Conservation (phyloP, 2,113 vertebrate species). For the Diadophis punctatus region DNA sequence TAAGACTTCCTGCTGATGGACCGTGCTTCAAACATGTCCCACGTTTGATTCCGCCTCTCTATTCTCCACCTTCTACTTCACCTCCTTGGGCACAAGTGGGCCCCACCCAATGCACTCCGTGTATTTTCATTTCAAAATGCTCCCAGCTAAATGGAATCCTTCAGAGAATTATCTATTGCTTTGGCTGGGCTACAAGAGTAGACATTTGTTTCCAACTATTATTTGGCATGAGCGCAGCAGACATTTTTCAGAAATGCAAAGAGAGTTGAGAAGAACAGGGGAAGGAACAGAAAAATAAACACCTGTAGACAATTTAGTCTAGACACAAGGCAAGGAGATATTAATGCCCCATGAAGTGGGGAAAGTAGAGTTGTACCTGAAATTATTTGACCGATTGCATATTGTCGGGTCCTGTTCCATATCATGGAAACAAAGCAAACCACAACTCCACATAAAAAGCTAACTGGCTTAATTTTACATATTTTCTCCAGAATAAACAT, state of each 20-base stretch:
- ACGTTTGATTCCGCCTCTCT: background rate
- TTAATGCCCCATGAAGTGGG: background rate
- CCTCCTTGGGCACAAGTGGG: slow-evolving; percentile 19
- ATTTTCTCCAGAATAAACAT: background rate
- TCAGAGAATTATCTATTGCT: slow-evolving; percentile 21
- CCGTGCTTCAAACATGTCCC: background rate
- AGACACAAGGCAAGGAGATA: background rate
- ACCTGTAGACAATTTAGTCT: background rate
- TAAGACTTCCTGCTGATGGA: slow-evolving; percentile 25
- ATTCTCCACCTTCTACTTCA: slow-evolving; percentile 19
- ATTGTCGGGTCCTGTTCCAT: background rate
- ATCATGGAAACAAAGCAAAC: background rate
- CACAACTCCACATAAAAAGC: background rate
- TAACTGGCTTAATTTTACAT: background rate
- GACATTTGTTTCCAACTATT: slow-evolving; percentile 37
- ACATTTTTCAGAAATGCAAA: background rate
- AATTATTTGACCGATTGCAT: background rate
- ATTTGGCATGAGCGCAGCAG: slow-evolving; percentile 7
- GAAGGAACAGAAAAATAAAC: slow-evolving; percentile 11
- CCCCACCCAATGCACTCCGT: slow-evolving; percentile 55
- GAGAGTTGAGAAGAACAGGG: background rate
- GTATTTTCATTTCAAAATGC: slow-evolving; percentile 52
- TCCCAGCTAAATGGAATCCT: slow-evolving; percentile 42
- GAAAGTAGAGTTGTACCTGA: background rate
- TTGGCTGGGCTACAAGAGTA: slow-evolving; percentile 19